Base-by-base conservation (phyloP, 2,113 vertebrate species). In the Salvelinus namaycush region DNA sequence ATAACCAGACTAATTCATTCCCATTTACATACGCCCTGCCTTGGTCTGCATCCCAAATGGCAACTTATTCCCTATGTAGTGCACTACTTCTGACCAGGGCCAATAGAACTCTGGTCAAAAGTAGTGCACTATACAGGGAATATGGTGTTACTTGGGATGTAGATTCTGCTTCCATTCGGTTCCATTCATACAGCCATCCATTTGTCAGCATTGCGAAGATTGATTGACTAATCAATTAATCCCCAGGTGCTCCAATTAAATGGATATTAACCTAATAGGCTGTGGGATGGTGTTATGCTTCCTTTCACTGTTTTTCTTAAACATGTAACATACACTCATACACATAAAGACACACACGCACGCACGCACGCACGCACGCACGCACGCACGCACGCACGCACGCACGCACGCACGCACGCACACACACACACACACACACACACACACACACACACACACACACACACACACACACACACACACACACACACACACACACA, bases 1-100 rank as follows among this genome's bases (percentile, higher is more conserved):
- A 87, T 93, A 95, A 94, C 93, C 92, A 86, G 79, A 81, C 92
- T 96, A 95, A 96, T 96, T 95, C 96, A 94, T 95, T 95, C 92
- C 93, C 93, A 96, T 97, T 96, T 96, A 95, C 95, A 96, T 96
- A 96, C 81, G 93, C 90, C 83, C 87, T 60, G 91, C 87, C 90
- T 89, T 84, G 91, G 93, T 92, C 93, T 54, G 5, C 16, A 54
- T 16, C 51, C 16, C 51, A 54, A 54, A 14, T 54, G 14, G 51
- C 51, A 18, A 5, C 16, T 0, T 54, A 54, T 54, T 54, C 51
- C 12, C 51, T 54, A 54, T 54, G 3, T 7, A 54, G 51, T 54
- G 16, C 51, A 18, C 16, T 54, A 54, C 13, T 14, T 14, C 16
- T 16, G 51, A 54, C 51, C 14, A 54, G 51, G 51, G 5, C 4